Base-by-base conservation (phyloP, 2,797 vertebrate genomes). In the Echiichthys vipera region DNA sequence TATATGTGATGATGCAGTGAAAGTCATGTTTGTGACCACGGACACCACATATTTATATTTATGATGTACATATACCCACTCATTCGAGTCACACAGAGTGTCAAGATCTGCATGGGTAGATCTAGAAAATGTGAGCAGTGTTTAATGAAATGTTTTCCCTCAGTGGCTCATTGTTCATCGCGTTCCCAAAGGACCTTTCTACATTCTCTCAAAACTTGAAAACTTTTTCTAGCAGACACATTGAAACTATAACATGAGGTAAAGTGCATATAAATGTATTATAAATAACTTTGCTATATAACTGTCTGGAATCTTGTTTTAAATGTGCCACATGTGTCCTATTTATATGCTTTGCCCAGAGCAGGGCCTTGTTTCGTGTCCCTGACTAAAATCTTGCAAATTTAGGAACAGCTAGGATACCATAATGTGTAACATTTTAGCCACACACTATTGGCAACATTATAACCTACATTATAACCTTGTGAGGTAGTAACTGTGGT, bases 121-220 rank as follows among this genome's bases (percentile, higher is more conserved):
- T 95, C 95, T 95, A 59, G 59, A 95, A 94, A 96, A 95, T 90
- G 92, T 90, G 92, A 95, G 77, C 61, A 94, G 91, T 54, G 30
- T 64, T 72, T 50, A 74, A 58, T 84, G 71, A 70, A 6, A 70
- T 69, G 57, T 37, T 46, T 71, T 32, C 43, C 29, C 18, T 22
- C 11, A 36, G 40, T 2, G 32, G 17, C 18, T 54, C 51, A 71
- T 72, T 70, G 55, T 63, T 77, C 11, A 54, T 51, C 32, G 12
- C 24, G 54, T 70, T 76, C 66, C 71, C 75, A 61, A 18, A 59
- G 27, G 71, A 65, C 30, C 36, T 25, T 58, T 69, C 18, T n/a
- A 39, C 5, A 42, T 64, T 71, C 34, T 17, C 37, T 70, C 45
- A 25, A 53, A 71, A 79, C 25, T 17, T n/a, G 58, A 57, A 27